Conservation (phyloP, 2,797 vertebrate species). For the Antennarius maculatus region DNA sequence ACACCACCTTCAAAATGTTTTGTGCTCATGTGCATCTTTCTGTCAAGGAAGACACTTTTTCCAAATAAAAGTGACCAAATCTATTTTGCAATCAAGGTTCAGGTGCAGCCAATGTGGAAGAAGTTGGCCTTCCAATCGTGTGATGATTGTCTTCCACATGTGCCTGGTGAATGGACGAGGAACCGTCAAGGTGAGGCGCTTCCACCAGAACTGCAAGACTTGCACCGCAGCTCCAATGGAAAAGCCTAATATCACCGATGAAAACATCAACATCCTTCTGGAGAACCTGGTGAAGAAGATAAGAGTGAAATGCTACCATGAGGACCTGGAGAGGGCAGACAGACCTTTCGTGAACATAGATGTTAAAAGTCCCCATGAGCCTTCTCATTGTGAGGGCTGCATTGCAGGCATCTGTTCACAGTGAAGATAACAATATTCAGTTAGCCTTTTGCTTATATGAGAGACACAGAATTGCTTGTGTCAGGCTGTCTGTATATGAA, state of each 20-base stretch:
- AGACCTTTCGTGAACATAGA: background rate
- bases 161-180: constrained; percentile 21
- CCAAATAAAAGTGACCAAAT: background rate
- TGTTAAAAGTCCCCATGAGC: constrained; percentile 73
- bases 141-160: constrained; percentile 76
- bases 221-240: constrained; percentile 50
- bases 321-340: background rate
- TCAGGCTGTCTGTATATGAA: no score
- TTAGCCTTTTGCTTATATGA: no score
- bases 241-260: background rate
- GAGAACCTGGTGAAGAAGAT: constrained; percentile 75
- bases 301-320: constrained; percentile 67
- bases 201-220: constrained; percentile 65
- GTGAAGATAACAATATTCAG: constrained; percentile 1
- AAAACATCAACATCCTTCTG: constrained; percentile 64
- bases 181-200: constrained; percentile 55
- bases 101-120: constrained; percentile 63
- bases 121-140: constrained; percentile 71
- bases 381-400: constrained; percentile 73
- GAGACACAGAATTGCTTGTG: no score
- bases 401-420: constrained; percentile 44
- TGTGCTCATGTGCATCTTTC: background rate
- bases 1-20: no score
- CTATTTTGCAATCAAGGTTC: constrained; percentile 59
- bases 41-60: background rate